Evolutionary conservation across 2,888 invertebrate species (phyloP), one percentile per base, ranked within the genome.

Genomic region (Rhamphomyia laevipes): DNA sequence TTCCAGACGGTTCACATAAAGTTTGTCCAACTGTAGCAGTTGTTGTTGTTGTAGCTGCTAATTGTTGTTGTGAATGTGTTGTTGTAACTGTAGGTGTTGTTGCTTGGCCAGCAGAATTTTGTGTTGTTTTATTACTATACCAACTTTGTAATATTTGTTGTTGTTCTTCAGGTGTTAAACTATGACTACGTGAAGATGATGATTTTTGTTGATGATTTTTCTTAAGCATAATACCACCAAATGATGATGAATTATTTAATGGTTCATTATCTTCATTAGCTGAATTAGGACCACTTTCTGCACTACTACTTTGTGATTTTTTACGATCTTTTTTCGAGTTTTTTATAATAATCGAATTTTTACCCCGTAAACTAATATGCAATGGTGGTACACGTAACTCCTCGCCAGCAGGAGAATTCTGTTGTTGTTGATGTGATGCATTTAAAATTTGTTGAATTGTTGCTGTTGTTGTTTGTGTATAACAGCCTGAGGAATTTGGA

Each of bases 371-470:
- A 50, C 89, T 89, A 59, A 92, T 91, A 66, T 91, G 91, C 52
- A 91, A 72, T 2, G 91, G 92, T 10, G 92, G 91, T 43, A 92
- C 92, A 48, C 89, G 75, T 9, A 85, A 81, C 59, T 88, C 88
- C 53, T 86, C 87, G 3, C 63, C 58, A 7, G 60, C 59, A 15
- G 51, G 55, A 6, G 55, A 52, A 46, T 44, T 43, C 2, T 45
- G 51, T 13, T 51, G 47, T 9, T 46, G 57, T 46, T 30, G 47
- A 33, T 35, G 45, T 51, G 51, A 4, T 56, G 48, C 21, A 53
- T 54, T 15, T 54, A 46, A 45, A 55, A 58, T 45, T 50, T 54
- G 44, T 45, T 56, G n/a, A 53, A 48, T 17, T 53, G 30, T 35
- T n/a, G 51, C 31, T 40, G 46, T 11, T 46, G 45, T 31, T 47